Conservation (phyloP, 2,888 invertebrate species). For the Tipula helvola region DNA sequence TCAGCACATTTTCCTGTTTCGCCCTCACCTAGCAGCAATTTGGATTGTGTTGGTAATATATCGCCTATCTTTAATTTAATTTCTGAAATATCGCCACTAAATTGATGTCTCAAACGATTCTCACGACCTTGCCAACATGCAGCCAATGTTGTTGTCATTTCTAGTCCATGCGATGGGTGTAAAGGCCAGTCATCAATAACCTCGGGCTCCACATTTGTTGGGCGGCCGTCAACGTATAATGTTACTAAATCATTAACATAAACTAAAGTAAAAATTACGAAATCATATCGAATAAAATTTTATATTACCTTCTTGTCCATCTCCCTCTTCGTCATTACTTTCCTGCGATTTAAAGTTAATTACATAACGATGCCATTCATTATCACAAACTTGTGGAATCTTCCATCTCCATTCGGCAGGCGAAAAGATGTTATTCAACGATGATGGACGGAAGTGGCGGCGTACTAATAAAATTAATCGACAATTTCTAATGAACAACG, state of each 20-base stretch:
- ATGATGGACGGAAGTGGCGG: conserved; percentile 84
- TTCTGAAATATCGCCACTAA: conserved; percentile 34
- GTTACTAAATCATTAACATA: not conserved
- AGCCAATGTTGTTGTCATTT: conserved; percentile 87
- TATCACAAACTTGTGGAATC: conserved; percentile 89
- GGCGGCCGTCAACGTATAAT: conserved; percentile 29
- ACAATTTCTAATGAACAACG: conserved; percentile 93
- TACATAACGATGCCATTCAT: conserved; percentile 98
- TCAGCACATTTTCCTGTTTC: conserved; percentile 34
- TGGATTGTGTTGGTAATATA: conserved; percentile 21
- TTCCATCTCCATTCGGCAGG: conserved; percentile 99
- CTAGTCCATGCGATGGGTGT: conserved; percentile 86
- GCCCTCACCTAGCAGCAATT: conserved; percentile 38
- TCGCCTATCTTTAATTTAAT: conserved; percentile 28
- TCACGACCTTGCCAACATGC: conserved; percentile 98
- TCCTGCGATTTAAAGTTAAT: conserved; percentile 41
- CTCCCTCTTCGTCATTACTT: not conserved
- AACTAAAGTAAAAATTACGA: not conserved
- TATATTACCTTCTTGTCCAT: conserved; percentile 5
- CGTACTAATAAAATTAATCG: conserved; percentile 83
- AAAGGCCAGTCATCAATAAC: conserved; percentile 99
- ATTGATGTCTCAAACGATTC: conserved; percentile 70
- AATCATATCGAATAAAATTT: not conserved
- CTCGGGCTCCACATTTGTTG: conserved; percentile 67
- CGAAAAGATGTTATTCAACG: conserved; percentile 86